Evolutionary conservation across 2,888 invertebrate genomes (phyloP), one percentile per base, ranked within the genome.

Genomic region (Noctua janthe): DNA sequence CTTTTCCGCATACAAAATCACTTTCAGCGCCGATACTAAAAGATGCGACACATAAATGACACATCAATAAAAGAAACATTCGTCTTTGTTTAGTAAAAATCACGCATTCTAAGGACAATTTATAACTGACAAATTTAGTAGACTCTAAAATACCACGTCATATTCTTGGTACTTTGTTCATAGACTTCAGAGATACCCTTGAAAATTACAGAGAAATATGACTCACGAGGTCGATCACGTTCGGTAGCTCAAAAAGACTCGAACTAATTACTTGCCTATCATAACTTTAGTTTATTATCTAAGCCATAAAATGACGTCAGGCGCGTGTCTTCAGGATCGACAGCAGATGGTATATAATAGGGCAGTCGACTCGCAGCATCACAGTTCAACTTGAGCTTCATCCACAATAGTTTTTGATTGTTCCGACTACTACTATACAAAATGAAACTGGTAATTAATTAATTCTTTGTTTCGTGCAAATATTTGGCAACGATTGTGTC

Each of bases 391-490:
- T 89, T 86, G 81, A 91, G 91, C 91, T 88, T 93, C 92, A 91
- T 91, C 90, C 92, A 78, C 76, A 90, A 80, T 76, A 71, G 70
- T 83, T 77, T 77, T 82, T 51, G 70, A 83, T 88, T 83, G 80
- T 71, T 76, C 70, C 87, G 74, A 82, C 82, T 83, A 83, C 78
- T 82, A 78, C 82, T 76, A 86, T 79, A 80, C 90, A 95, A 94
- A 90, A 97, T 97, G 96, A 96, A 96, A 94, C 94, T 96, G 96
- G 97, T 96, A 96, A 95, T 86, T 71, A 29, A 82, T 89, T 0
- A 3, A 35, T 35, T 35, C 35, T 69, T 78, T 73, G 79, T 88
- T 85, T 86, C 1, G 1, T 47, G 2, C 1, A 23, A 29, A 43
- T 54, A 35, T 59, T 47, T 47, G 0, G 5, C 17, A n/a, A 20